Evolutionary conservation across 2,888 invertebrate genomes (phyloP).

Genomic region (Tenthredo livida): DNA sequence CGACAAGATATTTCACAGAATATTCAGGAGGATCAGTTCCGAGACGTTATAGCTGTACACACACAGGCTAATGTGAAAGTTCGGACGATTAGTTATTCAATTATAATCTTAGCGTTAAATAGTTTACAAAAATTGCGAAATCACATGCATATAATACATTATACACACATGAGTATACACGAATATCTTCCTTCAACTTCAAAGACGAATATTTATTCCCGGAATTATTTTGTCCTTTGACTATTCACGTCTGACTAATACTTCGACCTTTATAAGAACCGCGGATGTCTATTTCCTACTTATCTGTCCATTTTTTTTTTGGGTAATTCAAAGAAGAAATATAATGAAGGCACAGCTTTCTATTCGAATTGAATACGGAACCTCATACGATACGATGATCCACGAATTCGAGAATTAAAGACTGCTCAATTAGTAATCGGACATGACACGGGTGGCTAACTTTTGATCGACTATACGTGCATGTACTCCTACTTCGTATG

Average conservation of each 20-base stretch:
- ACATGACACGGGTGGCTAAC: not conserved
- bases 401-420: not conserved
- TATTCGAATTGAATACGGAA: not conserved
- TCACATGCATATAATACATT: not conserved
- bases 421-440: not conserved
- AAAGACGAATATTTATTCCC: not conserved
- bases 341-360: not conserved
- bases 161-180: not conserved
- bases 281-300: not conserved
- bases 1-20: not conserved
- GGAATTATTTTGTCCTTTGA: not conserved
- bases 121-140: not conserved
- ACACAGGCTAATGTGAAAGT: not conserved
- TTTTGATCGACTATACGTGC: not conserved
- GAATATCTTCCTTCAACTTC: not conserved
- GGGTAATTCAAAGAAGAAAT: not conserved
- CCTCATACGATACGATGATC: not conserved
- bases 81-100: not conserved
- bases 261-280: not conserved
- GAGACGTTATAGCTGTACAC: not conserved
- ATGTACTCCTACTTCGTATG: not conserved
- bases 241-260: not conserved
- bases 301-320: not conserved
- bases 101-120: not conserved
- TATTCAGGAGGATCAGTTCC: not conserved